Conservation (phyloP, 2,797 vertebrate species). For the Glossophaga mutica region DNA sequence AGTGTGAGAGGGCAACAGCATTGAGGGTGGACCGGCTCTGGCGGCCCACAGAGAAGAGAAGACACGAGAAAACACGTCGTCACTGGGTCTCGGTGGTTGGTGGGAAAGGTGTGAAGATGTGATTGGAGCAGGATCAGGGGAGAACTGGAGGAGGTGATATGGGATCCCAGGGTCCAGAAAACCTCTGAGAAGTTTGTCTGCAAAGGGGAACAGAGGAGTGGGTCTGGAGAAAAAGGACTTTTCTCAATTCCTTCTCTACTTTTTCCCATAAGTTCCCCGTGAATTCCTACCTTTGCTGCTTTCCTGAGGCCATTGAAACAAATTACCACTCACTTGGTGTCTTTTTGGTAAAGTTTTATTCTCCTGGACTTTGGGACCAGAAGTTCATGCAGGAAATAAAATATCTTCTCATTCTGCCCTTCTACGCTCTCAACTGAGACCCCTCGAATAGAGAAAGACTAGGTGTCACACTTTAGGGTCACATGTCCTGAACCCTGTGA, state of each 20-base stretch:
- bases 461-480: background rate
- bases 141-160: too few species aligned
- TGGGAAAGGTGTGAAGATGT: background rate
- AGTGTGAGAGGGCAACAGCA: background rate
- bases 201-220: background rate
- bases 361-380: background rate
- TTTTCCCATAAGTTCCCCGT: too few species aligned
- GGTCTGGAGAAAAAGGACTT: fast-evolving
- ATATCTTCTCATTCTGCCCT: too few species aligned
- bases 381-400: too few species aligned
- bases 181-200: background rate
- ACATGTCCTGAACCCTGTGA: background rate
- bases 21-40: background rate
- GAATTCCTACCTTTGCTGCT: background rate
- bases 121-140: background rate
- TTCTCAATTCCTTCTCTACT: background rate
- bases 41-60: background rate
- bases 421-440: background rate
- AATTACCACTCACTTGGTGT: fast-evolving
- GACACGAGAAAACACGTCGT: background rate
- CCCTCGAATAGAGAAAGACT: background rate
- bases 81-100: too few species aligned
- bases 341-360: background rate
- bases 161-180: too few species aligned
- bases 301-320: background rate